phyloP scores from a whole-genome alignment of 2,888 invertebrate genomes.

The Hydriomena furcata region DNA sequence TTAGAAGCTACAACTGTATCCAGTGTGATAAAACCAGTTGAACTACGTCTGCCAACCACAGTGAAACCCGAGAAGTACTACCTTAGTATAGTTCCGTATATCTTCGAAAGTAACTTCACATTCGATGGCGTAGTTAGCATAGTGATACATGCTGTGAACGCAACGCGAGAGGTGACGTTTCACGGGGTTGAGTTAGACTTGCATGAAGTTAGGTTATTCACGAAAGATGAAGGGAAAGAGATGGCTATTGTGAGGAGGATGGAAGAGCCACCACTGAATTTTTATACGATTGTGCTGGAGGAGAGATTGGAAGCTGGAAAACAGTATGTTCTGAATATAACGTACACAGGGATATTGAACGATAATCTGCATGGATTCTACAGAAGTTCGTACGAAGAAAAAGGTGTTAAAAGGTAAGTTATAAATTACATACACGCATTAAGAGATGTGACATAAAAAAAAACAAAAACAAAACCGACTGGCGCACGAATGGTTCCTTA shows the following conservation, averaged over 20 bases:
- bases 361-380: conserved; percentile 92
- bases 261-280: conserved; percentile 86
- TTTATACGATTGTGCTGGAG: conserved; percentile 86
- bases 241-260: conserved; percentile 64
- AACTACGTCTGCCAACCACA: conserved; percentile 88
- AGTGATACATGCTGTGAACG: conserved; percentile 83
- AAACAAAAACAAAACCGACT: no score
- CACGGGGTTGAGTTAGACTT: conserved; percentile 89
- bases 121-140: conserved; percentile 89
- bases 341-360: conserved; percentile 88
- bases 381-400: conserved; percentile 89
- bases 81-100: conserved; percentile 88
- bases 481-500: no score
- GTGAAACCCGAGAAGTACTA: conserved; percentile 88
- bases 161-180: conserved; percentile 87
- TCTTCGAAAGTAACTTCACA: conserved; percentile 90
- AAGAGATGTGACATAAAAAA: no score
- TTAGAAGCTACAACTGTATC: conserved; percentile 57
- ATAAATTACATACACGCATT: not conserved
- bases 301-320: conserved; percentile 82
- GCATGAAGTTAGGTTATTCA: conserved; percentile 79
- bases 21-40: conserved; percentile 46
- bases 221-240: conserved; percentile 60
- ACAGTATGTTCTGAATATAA: conserved; percentile 87
- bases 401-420: conserved; percentile 87